phyloP scores from a whole-genome alignment of 2,797 vertebrate genomes.

The Epinephelus awoara region DNA sequence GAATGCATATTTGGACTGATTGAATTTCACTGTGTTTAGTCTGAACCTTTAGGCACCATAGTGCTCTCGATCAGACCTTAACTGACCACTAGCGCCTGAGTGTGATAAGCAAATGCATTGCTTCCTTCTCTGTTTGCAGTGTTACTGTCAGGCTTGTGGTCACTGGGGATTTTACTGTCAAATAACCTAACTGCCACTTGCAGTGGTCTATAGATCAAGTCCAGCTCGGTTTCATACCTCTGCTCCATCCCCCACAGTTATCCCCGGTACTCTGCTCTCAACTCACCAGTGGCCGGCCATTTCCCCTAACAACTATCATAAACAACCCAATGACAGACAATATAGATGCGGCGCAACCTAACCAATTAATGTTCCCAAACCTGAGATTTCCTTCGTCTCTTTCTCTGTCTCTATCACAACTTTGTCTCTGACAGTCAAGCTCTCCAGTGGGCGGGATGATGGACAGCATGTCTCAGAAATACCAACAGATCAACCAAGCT shows the following conservation, averaged over 20 bases:
- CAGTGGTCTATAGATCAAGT: conserved; percentile 16
- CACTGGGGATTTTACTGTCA: conserved; percentile 37
- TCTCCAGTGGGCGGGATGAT: conserved; percentile 90
- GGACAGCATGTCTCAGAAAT: conserved; percentile 96
- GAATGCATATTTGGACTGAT: conserved; percentile 66
- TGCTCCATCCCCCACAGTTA: conserved; percentile 8
- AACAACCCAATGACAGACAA: conserved; percentile 44
- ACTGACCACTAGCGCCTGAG: conserved; percentile 30
- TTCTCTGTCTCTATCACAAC: conserved; percentile 19
- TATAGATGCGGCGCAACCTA: neutral
- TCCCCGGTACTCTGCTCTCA: neutral
- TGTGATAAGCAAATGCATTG: conserved; percentile 54
- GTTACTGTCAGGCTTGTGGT: conserved; percentile 22
- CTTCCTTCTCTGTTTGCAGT: conserved; percentile 5
- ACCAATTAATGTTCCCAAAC: conserved; percentile 7
- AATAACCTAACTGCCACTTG: neutral
- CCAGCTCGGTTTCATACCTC: neutral
- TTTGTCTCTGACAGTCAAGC: conserved; percentile 85
- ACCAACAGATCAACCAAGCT: conserved; percentile 96
- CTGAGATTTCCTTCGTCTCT: conserved; percentile 5
- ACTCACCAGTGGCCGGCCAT: conserved; percentile 14
- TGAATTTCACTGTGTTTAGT: conserved; percentile 62
- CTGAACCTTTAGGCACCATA: conserved; percentile 43
- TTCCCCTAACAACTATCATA: conserved; percentile 43
- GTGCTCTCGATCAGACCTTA: conserved; percentile 14